phyloP scores from a whole-genome alignment of 2,113 vertebrate genomes.

The Nettapus auritus region DNA sequence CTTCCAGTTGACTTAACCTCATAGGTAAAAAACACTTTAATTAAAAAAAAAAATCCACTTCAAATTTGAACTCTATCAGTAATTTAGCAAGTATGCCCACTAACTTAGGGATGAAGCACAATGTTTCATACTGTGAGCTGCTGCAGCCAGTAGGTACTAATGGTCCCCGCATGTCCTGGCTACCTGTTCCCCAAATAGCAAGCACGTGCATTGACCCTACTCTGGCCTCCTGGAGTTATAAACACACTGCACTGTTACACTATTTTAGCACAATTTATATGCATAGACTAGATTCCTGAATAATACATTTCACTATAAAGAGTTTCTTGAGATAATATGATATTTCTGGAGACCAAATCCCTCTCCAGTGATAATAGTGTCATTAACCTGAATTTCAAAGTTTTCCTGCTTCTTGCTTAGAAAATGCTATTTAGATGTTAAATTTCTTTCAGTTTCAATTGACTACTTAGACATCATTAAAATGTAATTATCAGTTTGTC shows the following conservation, averaged over 20 bases:
- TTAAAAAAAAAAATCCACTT: background rate
- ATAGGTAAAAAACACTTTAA: background rate
- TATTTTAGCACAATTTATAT: background rate
- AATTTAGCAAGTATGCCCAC: background rate
- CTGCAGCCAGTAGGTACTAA: background rate
- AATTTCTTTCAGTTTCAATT: constrained; percentile 41
- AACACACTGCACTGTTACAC: rapidly evolving
- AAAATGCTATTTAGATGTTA: constrained; percentile 31
- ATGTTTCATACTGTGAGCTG: background rate
- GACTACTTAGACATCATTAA: constrained; percentile 56
- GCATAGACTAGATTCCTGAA: background rate
- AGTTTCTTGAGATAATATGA: background rate
- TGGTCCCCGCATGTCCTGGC: background rate
- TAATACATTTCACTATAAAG: background rate
- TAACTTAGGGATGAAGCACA: rapidly evolving
- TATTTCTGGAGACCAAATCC: background rate
- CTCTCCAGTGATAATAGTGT: background rate
- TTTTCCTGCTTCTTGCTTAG: constrained; percentile 2
- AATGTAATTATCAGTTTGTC: constrained; percentile 54
- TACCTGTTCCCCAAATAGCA: background rate
- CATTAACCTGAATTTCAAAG: constrained; percentile 8
- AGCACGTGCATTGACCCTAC: background rate
- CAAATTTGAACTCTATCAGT: background rate
- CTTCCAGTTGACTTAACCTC: background rate
- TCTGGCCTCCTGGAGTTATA: background rate